phyloP scores from a whole-genome alignment of 2,113 vertebrate species.

The Alosa alosa region DNA sequence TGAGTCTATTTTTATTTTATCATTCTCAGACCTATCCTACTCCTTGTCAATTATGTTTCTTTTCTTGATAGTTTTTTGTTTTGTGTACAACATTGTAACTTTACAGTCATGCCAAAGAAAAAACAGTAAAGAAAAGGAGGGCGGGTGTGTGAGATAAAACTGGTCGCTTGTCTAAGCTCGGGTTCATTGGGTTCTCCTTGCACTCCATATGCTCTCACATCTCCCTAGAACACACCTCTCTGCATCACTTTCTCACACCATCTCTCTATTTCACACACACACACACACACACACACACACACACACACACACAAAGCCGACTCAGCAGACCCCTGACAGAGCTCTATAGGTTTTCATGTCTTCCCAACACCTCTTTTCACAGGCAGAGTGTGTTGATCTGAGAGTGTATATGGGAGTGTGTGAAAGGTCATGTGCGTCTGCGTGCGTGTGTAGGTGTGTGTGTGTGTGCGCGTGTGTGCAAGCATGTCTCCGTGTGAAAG shows the following conservation, averaged over 20 bases:
- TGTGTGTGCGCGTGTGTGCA: background rate
- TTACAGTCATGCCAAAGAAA: no score
- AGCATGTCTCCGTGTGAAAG: background rate
- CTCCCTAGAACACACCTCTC: background rate
- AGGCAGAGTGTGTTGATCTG: background rate
- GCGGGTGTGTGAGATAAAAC: background rate
- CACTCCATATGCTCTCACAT: background rate
- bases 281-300: background rate
- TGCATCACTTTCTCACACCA: background rate
- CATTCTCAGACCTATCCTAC: no score
- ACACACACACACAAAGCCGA: slow-evolving; percentile 8
- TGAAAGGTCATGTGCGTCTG: background rate
- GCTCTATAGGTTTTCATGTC: no score
- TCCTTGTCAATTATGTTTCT: no score
- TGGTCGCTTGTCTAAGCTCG: background rate
- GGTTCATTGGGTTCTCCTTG: slow-evolving; percentile 9
- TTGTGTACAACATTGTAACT: no score
- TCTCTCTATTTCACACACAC: background rate
- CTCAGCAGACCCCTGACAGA: background rate
- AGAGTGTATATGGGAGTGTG: background rate
- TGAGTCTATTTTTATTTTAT: no score
- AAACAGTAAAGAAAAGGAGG: background rate
- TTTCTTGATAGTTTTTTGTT: no score
- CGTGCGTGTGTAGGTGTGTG: background rate
- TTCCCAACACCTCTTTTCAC: background rate